Evolutionary conservation across 2,888 invertebrate genomes (phyloP).

Genomic region (Pycnomerus fuliginosus): DNA sequence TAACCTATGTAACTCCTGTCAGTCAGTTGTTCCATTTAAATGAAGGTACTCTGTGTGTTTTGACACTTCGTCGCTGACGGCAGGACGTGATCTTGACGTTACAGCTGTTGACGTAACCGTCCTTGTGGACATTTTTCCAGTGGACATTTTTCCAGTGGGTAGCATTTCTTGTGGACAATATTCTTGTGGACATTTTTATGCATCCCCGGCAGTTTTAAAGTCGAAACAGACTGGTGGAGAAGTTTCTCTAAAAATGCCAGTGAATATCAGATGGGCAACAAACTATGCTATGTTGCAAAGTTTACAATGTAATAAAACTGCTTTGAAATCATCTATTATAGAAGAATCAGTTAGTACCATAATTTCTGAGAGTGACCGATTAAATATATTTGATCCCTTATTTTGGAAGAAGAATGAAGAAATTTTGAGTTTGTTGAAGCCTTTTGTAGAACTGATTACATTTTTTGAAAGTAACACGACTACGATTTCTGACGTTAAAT

Average conservation of each 20-base stretch:
- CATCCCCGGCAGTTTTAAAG: too few species aligned
- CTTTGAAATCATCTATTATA: not conserved
- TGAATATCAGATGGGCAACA: not conserved
- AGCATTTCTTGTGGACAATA: too few species aligned
- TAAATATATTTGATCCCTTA: not conserved
- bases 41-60: too few species aligned
- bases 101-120: too few species aligned
- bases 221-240: not conserved
- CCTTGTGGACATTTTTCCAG: too few species aligned
- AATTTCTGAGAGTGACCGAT: not conserved
- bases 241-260: not conserved
- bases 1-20: too few species aligned
- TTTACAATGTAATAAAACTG: not conserved
- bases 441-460: not conserved
- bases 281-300: not conserved
- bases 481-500: not conserved
- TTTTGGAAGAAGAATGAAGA: not conserved
- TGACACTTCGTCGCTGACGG: too few species aligned
- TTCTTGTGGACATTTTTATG: too few species aligned
- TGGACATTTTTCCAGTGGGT: too few species aligned
- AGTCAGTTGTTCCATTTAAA: too few species aligned
- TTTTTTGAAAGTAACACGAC: constrained; percentile 1
- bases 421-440: not conserved
- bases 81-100: too few species aligned
- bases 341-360: not conserved